Evolutionary conservation across 2,888 invertebrate genomes (phyloP).

Genomic region (Epistrophe grossulariae): DNA sequence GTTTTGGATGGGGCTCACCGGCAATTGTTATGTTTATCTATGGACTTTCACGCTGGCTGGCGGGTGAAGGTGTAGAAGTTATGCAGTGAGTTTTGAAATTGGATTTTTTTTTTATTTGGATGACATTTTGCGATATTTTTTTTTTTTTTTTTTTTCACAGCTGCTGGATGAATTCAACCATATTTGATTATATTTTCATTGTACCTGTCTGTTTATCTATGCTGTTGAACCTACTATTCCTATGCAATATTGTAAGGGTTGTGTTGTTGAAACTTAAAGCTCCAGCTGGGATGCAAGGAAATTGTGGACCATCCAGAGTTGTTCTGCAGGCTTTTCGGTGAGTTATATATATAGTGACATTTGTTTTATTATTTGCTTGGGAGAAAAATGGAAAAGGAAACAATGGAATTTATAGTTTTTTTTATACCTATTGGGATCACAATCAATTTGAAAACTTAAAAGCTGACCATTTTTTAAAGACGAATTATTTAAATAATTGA

Average conservation of each 20-base stretch:
- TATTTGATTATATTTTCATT: constrained; percentile 89
- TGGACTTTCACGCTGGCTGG: constrained; percentile 87
- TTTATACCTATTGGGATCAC: background rate
- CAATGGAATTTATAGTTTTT: background rate
- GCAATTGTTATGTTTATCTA: constrained; percentile 88
- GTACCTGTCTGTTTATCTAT: constrained; percentile 92
- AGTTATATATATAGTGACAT: constrained; percentile 77
- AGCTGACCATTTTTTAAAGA: no score
- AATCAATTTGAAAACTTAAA: background rate
- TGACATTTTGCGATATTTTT: constrained; percentile 15
- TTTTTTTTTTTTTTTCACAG: constrained; percentile 80
- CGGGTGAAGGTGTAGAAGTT: constrained; percentile 84
- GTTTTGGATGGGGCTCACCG: constrained; percentile 94
- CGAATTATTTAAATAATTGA: no score
- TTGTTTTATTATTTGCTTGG: background rate
- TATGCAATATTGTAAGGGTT: constrained; percentile 95
- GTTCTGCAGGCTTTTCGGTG: constrained; percentile 90
- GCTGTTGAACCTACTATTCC: constrained; percentile 92
- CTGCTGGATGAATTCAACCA: constrained; percentile 91
- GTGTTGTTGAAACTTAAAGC: constrained; percentile 92
- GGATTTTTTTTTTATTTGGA: background rate
- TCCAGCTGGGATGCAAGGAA: constrained; percentile 87
- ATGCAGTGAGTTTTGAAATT: constrained; percentile 85
- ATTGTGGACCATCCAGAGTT: constrained; percentile 88
- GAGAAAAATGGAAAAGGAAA: background rate